Base-by-base conservation (phyloP, 1,140 invertebrate species). In the Aphis craccivora region DNA sequence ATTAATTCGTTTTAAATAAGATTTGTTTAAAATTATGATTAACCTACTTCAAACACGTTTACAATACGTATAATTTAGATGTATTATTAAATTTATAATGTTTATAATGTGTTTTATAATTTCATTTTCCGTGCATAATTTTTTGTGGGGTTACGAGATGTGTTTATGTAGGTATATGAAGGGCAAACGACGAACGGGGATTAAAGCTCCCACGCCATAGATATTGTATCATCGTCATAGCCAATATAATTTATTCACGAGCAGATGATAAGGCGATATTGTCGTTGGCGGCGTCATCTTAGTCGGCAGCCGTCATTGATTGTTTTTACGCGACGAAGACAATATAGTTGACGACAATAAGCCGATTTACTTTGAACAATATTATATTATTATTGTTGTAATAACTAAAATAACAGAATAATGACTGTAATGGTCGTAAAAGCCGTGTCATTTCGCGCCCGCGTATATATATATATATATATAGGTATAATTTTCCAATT, bases 381-480 rank as follows among this genome's bases (percentile, higher is more conserved):
- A 76, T 76, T 76, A 76, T 76, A 76, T 76, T 76, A 76, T 67
- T 67, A 67, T 76, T 76, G 14, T 76, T 76, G 60, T n/a, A 76
- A 76, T 76, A 76, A 76, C 60, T 76, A 76, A n/a, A 76, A 76
- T 76, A 76, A 76, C 60, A 18, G 4, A 76, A 76, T 76, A 76
- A 76, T 76, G 30, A 76, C 60, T 30, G n/a, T 76, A n/a, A 76
- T 76, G 60, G n/a, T 76, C 5, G 60, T 76, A 76, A 76, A 35
- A 76, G 30, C n/a, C 60, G n/a, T 76, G 60, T 76, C 60, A 84
- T 40, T 83, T 83, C 35, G 7, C 35, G 6, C 37, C 22, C 81
- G 35, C 35, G 81, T 83, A 40, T 83, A 83, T 45, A 11, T 11
- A 40, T 83, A 83, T 45, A 11, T 11, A 2, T 1, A 2, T 37